Evolutionary conservation across 2,797 vertebrate genomes (phyloP).

Genomic region (Adrianichthys oophorus): DNA sequence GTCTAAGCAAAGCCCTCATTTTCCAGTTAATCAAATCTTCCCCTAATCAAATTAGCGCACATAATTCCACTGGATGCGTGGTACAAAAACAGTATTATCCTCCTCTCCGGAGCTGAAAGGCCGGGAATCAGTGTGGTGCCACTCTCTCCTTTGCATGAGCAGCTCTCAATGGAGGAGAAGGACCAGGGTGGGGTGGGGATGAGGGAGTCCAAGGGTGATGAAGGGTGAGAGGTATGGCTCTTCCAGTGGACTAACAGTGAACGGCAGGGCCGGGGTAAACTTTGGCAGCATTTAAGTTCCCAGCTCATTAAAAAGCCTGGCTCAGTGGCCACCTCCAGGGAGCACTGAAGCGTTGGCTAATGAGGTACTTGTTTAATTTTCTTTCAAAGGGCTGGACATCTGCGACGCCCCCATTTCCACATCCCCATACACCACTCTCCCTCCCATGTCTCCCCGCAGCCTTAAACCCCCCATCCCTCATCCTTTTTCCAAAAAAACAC

Average conservation of each 20-base stretch:
- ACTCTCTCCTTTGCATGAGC: conserved; percentile 94
- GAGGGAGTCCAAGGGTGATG: conserved; percentile 37
- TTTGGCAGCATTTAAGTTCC: conserved; percentile 98
- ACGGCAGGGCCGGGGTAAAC: conserved; percentile 95
- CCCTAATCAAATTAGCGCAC: conserved; percentile 99
- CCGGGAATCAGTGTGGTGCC: conserved; percentile 92
- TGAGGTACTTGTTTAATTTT: conserved; percentile 99
- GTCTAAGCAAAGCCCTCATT: conserved; percentile 99
- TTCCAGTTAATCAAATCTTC: conserved; percentile 99
- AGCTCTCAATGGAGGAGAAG: conserved; percentile 87
- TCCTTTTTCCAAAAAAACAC: conserved; percentile 82
- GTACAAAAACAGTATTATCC: conserved; percentile 99
- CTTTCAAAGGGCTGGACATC: conserved; percentile 99
- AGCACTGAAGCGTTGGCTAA: conserved; percentile 99
- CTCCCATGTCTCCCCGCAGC: conserved; percentile 56
- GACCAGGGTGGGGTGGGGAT: conserved; percentile 50
- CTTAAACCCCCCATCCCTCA: conserved; percentile 63
- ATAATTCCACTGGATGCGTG: conserved; percentile 99
- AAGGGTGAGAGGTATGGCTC: conserved; percentile 79
- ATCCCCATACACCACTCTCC: conserved; percentile 37
- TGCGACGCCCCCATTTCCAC: conserved; percentile 86
- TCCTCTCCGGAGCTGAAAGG: conserved; percentile 94
- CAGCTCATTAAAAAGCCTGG: conserved; percentile 99
- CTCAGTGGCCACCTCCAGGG: conserved; percentile 97
- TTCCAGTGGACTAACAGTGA: conserved; percentile 87